phyloP scores from a whole-genome alignment of 1,140 invertebrate genomes.

The Pachyrhynchus sulphureomaculatus region DNA sequence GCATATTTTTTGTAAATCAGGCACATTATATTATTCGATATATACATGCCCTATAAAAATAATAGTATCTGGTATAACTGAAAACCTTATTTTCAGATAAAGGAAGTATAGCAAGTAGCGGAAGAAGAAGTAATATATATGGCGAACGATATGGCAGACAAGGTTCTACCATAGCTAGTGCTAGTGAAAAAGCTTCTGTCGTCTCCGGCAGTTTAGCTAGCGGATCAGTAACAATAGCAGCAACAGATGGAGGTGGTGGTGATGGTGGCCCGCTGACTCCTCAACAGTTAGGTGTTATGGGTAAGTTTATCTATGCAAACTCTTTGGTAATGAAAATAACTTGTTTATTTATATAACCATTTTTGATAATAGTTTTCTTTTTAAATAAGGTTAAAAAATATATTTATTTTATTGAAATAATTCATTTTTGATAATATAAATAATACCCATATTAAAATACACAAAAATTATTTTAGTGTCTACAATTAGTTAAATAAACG shows the following conservation, averaged over 20 bases:
- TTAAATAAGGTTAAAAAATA: no score
- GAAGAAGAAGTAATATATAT: constrained; percentile 42
- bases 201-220: constrained; percentile 58
- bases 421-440: no score
- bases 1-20: no score
- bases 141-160: constrained; percentile 42
- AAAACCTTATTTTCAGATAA: constrained; percentile 45
- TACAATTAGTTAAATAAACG: no score
- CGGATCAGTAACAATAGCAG: constrained; percentile 39
- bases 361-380: no score
- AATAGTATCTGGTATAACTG: no score
- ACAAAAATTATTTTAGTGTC: no score
- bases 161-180: constrained; percentile 38
- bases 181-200: constrained; percentile 59
- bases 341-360: no score
- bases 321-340: neutral
- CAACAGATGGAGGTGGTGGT: constrained; percentile 38
- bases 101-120: constrained; percentile 47
- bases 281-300: constrained; percentile 70
- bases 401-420: no score
- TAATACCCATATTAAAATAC: no score
- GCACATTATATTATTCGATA: no score
- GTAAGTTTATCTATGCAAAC: constrained; percentile 50
- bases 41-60: no score
- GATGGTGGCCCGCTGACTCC: constrained; percentile 58